Evolutionary conservation across 2,113 vertebrate species (phyloP), one percentile per base, ranked within the genome.

Genomic region (Eleginops maclovinus): DNA sequence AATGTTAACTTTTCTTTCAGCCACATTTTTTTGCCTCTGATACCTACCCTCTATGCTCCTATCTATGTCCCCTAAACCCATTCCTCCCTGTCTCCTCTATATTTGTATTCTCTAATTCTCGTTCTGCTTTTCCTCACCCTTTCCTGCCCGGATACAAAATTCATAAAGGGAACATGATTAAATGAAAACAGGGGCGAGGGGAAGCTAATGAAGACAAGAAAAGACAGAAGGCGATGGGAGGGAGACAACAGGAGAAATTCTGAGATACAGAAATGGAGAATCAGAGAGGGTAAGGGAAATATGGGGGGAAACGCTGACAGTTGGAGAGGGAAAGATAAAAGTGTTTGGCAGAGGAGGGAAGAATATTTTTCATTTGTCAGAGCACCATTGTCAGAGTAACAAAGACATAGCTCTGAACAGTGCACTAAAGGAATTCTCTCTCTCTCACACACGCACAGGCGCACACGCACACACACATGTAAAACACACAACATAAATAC

Each of bases 321-420:
- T 87, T 49, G 64, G 75, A 67, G 82, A 80, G 59, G 72, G 61
- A 62, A 77, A 86, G 86, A 91, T 88, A 87, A 90, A 91, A 89
- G 81, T 84, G 86, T 89, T 85, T 91, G 91, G 89, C 83, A 72
- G 84, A 71, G 49, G 56, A 51, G 74, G 67, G 41, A 77, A 79
- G 65, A 82, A 60, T 83, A 46, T 82, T 85, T 89, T 89, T 91
- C 83, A 90, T 88, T 90, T 89, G 89, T 90, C 82, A 81, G 80
- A 40, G 83, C 83, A 21, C 62, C 66, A 90, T 91, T 90, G 86
- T 91, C 74, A 70, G 72, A 72, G 88, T 91, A 89, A 93, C 88
- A 91, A 91, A 91, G 88, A 90, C 82, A 47, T 65, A 86, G 84
- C 76, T 80, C 79, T 89, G 72, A n/a, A 83, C 76, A 51, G 77